Evolutionary conservation across 2,888 invertebrate genomes (phyloP).

Genomic region (Tupiocoris notatus): DNA sequence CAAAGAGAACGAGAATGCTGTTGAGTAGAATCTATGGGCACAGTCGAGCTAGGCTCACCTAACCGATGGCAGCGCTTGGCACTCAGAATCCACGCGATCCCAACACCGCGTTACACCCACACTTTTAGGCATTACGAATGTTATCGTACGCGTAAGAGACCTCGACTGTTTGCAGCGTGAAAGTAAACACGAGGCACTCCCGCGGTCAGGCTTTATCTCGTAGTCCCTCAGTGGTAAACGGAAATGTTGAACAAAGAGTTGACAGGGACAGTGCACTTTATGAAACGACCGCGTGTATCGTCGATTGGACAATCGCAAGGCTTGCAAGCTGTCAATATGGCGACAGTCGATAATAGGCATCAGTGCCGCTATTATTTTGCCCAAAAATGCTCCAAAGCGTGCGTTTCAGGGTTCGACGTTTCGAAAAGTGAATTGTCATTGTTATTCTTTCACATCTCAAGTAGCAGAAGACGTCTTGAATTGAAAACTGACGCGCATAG

Average conservation of each 20-base stretch:
- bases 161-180: not conserved
- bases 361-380: no score
- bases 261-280: not conserved
- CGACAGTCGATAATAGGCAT: no score
- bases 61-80: no score
- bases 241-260: not conserved
- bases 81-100: not conserved
- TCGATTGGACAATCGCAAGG: not conserved
- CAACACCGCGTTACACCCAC: not conserved
- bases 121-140: not conserved
- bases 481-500: not conserved
- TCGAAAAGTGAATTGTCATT: no score
- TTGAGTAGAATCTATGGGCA: not conserved
- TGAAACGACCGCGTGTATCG: not conserved
- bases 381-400: no score
- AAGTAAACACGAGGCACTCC: not conserved
- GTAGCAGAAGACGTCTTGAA: not conserved
- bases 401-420: no score
- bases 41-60: no score
- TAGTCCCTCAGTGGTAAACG: not conserved
- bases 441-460: no score
- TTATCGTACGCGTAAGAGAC: not conserved
- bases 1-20: not conserved
- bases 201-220: not conserved
- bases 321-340: no score